Percentiles rank a stretch among this genome's conserved stretches.
Evolutionary conservation across 2,797 vertebrate species (phyloP).

Genomic region (Cyprinella venusta): DNA sequence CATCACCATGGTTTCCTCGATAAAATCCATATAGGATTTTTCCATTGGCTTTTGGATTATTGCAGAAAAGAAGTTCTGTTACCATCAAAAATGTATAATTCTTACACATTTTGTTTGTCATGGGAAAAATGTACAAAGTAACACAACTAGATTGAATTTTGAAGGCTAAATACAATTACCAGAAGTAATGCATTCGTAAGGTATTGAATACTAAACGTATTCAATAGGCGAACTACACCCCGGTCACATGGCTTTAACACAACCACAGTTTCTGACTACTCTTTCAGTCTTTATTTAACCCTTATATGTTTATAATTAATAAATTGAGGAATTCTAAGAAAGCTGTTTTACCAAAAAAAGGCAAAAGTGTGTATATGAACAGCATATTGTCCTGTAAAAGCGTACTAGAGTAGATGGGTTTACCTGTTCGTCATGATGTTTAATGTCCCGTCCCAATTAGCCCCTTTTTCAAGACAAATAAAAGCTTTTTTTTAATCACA

Average conservation of each 20-base stretch:
- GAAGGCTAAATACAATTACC: background rate
- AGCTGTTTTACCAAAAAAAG: too few species aligned
- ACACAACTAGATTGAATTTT: background rate
- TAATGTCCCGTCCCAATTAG: background rate
- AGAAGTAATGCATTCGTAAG: too few species aligned
- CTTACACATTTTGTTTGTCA: accelerated
- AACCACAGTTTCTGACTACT: background rate
- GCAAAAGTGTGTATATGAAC: too few species aligned
- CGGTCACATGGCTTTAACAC: background rate
- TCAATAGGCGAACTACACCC: background rate
- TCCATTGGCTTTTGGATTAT: background rate
- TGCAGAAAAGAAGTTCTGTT: background rate
- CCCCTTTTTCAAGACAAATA: background rate
- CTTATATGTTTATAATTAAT: background rate
- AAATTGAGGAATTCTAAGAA: too few species aligned
- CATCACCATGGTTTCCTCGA: background rate
- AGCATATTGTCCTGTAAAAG: background rate
- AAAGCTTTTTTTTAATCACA: background rate
- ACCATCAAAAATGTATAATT: background rate
- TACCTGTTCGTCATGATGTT: background rate
- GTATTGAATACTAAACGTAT: background rate
- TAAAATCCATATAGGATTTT: background rate
- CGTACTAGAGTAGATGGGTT: too few species aligned
- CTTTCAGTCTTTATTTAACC: background rate
- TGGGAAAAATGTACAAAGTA: background rate